phyloP scores from a whole-genome alignment of 2,113 vertebrate genomes.

The Columbina picui region DNA sequence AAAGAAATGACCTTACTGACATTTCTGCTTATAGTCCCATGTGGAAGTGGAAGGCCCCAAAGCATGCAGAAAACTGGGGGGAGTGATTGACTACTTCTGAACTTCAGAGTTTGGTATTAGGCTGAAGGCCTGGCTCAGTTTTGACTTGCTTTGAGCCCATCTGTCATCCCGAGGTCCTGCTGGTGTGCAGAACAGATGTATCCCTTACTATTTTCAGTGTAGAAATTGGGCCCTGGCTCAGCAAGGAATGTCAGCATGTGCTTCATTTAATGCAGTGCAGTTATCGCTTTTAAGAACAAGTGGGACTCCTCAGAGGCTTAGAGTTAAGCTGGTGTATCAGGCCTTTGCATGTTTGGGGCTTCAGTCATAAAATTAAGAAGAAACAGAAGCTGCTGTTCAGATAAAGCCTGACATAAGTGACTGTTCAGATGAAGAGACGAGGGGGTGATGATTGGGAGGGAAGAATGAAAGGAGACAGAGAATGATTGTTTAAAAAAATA shows the following conservation, averaged over 20 bases:
- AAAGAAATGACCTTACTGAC: neutral
- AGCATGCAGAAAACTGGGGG: neutral
- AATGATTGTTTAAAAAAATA: neutral
- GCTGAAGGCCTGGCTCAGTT: slow-evolving; percentile 7
- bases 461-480: neutral
- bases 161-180: slow-evolving; percentile 35
- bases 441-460: no score
- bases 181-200: slow-evolving; percentile 23
- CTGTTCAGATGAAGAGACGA: neutral
- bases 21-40: neutral
- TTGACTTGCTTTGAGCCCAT: slow-evolving; percentile 20
- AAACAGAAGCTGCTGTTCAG: neutral
- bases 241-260: neutral
- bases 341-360: neutral
- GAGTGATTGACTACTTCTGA: slow-evolving; percentile 9
- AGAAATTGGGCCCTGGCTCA: neutral
- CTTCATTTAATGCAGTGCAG: slow-evolving; percentile 22
- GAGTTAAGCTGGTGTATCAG: neutral
- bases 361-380: slow-evolving; percentile 14
- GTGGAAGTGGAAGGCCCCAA: neutral
- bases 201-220: slow-evolving; percentile 30
- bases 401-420: neutral
- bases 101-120: neutral
- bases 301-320: slow-evolving; percentile 2
- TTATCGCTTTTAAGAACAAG: slow-evolving; percentile 11